These are phyloP conservation scores for Onychomys arenicola DNA, from an alignment of 2,797 vertebrate genomes.

Conservation along the genomic window DNA sequence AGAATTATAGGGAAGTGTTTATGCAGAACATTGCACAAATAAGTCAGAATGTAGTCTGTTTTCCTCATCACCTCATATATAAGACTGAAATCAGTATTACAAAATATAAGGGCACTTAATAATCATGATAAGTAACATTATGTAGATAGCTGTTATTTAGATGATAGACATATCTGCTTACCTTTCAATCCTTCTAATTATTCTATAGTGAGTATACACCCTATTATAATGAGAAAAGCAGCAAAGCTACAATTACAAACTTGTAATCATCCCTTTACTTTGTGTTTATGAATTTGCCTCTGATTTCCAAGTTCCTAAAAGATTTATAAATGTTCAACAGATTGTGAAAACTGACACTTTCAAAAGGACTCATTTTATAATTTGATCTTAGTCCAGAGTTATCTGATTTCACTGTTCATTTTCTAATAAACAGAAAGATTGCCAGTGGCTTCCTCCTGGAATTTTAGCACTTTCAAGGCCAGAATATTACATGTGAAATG, in stretches of 20 bases:
- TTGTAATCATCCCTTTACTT: constrained; percentile 7
- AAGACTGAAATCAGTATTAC: not conserved
- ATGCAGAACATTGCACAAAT: not conserved
- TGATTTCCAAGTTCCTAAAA: constrained; percentile 40
- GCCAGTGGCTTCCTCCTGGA: constrained; percentile 61
- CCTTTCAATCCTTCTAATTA: not conserved
- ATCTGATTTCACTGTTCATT: constrained; percentile 50
- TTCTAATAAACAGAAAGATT: constrained; percentile 60
- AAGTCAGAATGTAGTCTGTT: not conserved
- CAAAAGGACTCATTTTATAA: not conserved
- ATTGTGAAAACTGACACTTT: constrained; percentile 39
- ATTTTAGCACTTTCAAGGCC: constrained; percentile 63
- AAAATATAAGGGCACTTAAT: not conserved
- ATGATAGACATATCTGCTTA: not conserved
- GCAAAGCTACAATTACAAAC: not conserved
- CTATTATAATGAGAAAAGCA: not conserved
- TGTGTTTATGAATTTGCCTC: constrained; percentile 43
- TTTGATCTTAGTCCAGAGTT: constrained; percentile 64
- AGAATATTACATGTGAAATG: constrained; percentile 46
- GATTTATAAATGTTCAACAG: not conserved
- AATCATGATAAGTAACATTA: not conserved
- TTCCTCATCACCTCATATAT: not conserved
- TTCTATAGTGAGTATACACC: not conserved
- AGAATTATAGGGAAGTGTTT: not conserved
- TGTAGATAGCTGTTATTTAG: not conserved